Base-by-base conservation (phyloP, 2,113 vertebrate species). In the Vicugna pacos region DNA sequence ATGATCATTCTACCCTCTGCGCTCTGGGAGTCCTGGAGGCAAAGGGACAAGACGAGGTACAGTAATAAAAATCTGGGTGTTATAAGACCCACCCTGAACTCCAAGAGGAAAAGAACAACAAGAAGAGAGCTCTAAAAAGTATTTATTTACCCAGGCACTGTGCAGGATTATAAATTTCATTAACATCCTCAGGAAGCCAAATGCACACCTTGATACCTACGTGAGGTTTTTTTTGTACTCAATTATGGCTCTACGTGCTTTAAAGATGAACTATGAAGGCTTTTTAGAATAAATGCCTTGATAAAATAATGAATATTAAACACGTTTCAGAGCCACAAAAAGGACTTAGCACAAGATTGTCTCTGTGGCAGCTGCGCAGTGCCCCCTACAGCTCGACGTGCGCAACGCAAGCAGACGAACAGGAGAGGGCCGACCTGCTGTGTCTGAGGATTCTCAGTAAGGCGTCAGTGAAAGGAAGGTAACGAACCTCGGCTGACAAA, bases 311-410 rank as follows among this genome's bases (percentile, higher is more conserved):
- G 95, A 88, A 73, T 97, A 95, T 94, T 96, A 94, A 95, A 96
- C 87, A 91, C 26, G 32, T 80, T 70, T 86, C 86, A 76, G 79
- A 88, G 69, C 80, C 94, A 65, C 91, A 64, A 50, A 81, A 77
- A 90, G 69, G 69, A 69, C 35, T 35, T 30, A 80, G 14, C 14
- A 1, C 65, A 67, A 60, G 56, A 70, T 56, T 56, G 26, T 76
- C 52, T 95, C 60, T 97, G 97, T 13, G 87, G 92, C 79, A 97
- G 98, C 98, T 97, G 96, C 97, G 95, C 95, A 98, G 95, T 97
- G 97, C 98, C 98, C 98, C 98, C 98, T 98, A 97, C 96, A 97
- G 98, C 17, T 95, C 70, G 62, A 82, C 3, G 4, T 28, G 62
- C 56, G 62, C 96, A 83, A 80, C 2, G 35, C 96, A 93, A 56